phyloP scores from a whole-genome alignment of 2,113 vertebrate species.

The Herpailurus yagouaroundi region DNA sequence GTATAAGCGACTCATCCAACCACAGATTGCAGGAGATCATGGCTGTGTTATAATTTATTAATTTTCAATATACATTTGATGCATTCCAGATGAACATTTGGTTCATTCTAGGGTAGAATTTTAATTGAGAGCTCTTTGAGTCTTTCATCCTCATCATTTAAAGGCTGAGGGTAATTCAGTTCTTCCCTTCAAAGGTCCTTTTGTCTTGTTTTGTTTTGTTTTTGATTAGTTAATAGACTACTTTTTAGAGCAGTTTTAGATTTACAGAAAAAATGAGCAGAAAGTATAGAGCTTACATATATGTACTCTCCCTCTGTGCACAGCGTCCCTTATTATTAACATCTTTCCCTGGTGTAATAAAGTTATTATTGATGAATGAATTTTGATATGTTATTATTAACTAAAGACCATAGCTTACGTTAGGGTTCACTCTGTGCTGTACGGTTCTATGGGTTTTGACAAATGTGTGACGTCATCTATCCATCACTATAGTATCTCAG shows the following conservation, averaged over 20 bases:
- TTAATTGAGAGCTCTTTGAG: background rate
- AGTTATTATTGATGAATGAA: background rate
- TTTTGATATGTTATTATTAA: background rate
- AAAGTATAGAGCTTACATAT: too few relatives aligned
- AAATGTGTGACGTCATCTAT: background rate
- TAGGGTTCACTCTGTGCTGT: background rate
- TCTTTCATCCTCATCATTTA: background rate
- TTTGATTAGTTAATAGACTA: background rate
- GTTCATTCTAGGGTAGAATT: background rate
- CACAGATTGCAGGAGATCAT: background rate
- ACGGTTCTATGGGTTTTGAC: background rate
- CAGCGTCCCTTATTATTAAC: too few relatives aligned
- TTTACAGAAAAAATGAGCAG: background rate
- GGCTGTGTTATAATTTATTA: background rate
- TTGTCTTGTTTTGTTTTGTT: background rate
- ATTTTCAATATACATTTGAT: background rate
- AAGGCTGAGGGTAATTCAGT: background rate
- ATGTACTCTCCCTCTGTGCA: too few relatives aligned
- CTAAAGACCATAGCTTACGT: background rate
- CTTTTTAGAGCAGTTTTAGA: background rate
- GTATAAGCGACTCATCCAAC: background rate
- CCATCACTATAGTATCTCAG: background rate
- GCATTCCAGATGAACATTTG: too few relatives aligned
- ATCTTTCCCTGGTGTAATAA: background rate
- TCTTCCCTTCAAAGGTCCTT: background rate